phyloP scores from a whole-genome alignment of 2,113 vertebrate genomes.

The Tauraco erythrolophus region DNA sequence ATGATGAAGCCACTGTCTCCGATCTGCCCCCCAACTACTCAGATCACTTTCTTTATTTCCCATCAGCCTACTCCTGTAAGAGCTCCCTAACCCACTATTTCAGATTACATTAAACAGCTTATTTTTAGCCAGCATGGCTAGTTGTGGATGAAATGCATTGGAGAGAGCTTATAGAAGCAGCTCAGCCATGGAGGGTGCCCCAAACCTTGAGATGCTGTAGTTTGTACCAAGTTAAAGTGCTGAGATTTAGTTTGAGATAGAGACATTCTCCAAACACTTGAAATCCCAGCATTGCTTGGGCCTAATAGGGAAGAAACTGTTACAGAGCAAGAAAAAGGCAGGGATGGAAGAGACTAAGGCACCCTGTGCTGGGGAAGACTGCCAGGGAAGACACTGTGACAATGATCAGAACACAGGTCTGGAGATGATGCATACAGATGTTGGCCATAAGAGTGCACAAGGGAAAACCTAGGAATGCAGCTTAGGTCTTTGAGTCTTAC shows the following conservation, averaged over 20 bases:
- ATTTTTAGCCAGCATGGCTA: background rate
- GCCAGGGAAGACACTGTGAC: background rate
- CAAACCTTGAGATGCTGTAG: background rate
- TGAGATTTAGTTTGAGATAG: background rate
- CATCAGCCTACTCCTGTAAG: background rate
- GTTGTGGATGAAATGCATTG: background rate
- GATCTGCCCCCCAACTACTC: background rate
- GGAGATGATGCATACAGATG: background rate
- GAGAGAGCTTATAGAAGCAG: background rate
- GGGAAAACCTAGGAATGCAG: background rate
- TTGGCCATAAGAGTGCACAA: background rate
- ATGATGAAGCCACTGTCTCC: background rate
- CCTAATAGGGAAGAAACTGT: constrained; percentile 5
- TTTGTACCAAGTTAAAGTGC: background rate
- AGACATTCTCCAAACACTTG: background rate
- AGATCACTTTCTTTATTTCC: background rate
- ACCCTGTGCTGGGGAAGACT: background rate
- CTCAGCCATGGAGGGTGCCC: background rate
- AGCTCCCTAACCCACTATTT: background rate
- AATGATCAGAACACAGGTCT: background rate
- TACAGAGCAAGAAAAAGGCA: background rate
- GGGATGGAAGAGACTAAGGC: background rate
- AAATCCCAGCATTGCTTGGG: background rate
- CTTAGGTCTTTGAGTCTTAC: background rate
- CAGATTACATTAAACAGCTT: background rate